Evolutionary conservation across 2,888 invertebrate genomes (phyloP), one percentile per base, ranked within the genome.

Genomic region (Eristalis tenax): DNA sequence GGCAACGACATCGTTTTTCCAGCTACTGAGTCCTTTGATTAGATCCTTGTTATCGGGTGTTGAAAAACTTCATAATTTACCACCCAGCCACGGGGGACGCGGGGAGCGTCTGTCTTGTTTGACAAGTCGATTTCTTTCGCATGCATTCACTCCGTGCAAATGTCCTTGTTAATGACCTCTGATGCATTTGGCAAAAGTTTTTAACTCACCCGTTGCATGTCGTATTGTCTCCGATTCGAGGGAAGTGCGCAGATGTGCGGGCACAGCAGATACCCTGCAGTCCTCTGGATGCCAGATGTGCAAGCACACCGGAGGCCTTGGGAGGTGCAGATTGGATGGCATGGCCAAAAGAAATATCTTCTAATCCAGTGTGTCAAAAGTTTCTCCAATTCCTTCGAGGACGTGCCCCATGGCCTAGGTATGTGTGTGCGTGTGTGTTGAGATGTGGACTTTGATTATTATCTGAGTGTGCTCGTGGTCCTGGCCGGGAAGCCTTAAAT

Each of bases 1-100:
- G 43, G 74, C 26, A 83, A 74, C 79, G 64, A 79, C 83, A 79
- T 75, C 73, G 65, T 70, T 83, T 83, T 79, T 74, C 69, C 74
- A 56, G 64, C 65, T 35, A 26, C 68, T 65, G 65, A 79, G 10
- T 70, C 65, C 59, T 83, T 78, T 78, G 83, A 83, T 78, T 78
- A 74, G 78, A 64, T 74, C 64, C 74, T 79, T 79, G 69, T 83
- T 78, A 83, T 74, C 50, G 78, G 59, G 73, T 32, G 43, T 61
- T 65, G 64, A 35, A 35, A 59, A 83, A 83, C 63, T 83, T 78
- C 69, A 74, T 43, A 73, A 43, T 78, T 78, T 43, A 73, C 11
- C 63, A 8, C n/a, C 5, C 22, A 50, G n/a, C 5, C 15, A n/a
- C 43, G 13, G 35, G 18, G 65, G 1, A 28, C 4, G 28, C 28